Evolutionary conservation across 1,140 invertebrate species (phyloP), one percentile per base, ranked within the genome.

Genomic region (Heliconius congener): DNA sequence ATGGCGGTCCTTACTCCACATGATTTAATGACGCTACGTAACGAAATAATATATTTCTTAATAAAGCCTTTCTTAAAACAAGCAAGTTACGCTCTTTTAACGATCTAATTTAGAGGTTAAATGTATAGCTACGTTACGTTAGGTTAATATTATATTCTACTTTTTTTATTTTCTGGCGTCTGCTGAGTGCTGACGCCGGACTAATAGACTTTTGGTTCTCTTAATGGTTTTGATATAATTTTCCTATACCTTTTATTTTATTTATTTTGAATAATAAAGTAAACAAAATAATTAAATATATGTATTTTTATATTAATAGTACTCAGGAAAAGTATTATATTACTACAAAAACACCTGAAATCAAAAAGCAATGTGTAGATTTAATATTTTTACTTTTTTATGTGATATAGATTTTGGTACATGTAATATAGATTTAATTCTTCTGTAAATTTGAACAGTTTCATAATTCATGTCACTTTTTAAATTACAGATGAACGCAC

Each of bases 1-100:
- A 94, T 94, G 93, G 93, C 93, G 93, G 93, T 93, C 91, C 90
- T 88, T 86, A 90, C 91, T 93, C 90, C 91, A 94, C 91, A 94
- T 94, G 91, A 94, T 94, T 86, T 90, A 90, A 88, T 91, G 92
- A 93, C 92, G 91, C 90, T 93, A 91, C 85, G 84, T 84, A 83
- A 82, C 85, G 83, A 87, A 90, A 86, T 82, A 84, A 81, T 87
- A 73, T 84, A 86, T 89, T 84, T 83, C 83, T 85, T 82, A 84
- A 76, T 39, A 46, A 80, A 77, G 77, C 79, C 77, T 84, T 81
- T 80, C 82, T 86, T 80, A 81, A 74, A 86, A 83, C 77, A 39
- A 75, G 19, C 30, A 50, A 73, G 73, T 83, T 78, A 75, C 46
- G 23, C 66, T 50, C 74, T 74, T 39, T 76, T 83, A 80, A 70